These are phyloP conservation scores for Trichacis sp. DNA, from an alignment of 2,888 invertebrate species.

Conservation along the genomic window DNA sequence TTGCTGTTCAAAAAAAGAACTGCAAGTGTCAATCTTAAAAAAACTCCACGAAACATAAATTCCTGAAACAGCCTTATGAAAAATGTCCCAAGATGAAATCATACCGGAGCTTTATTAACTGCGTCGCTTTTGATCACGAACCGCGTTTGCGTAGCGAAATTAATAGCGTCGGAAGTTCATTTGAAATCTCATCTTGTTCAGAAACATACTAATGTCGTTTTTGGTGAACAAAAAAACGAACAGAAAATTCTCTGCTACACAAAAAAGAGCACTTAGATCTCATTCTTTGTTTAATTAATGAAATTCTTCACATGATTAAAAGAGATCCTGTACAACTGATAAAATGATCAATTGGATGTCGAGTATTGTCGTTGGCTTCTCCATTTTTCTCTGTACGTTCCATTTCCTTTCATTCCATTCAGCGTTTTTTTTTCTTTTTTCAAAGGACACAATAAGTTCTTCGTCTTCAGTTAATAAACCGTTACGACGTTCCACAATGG, in stretches of 20 bases:
- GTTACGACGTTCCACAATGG: too few species aligned
- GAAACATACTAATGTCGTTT: conserved; percentile 20
- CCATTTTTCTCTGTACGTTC: conserved; percentile 1
- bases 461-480: too few species aligned
- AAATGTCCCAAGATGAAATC: conserved; percentile 13
- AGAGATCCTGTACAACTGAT: background rate
- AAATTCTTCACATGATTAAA: background rate
- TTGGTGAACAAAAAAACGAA: conserved; percentile 23
- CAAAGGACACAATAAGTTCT: too few species aligned
- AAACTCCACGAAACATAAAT: too few species aligned
- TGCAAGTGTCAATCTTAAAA: too few species aligned
- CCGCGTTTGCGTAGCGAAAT: conserved; percentile 17
- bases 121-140: conserved; percentile 4
- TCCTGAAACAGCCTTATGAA: conserved; percentile 14
- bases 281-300: conserved; percentile 17
- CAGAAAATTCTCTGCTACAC: conserved; percentile 5
- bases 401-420: conserved; percentile 10
- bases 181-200: conserved; percentile 12
- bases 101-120: conserved; percentile 5
- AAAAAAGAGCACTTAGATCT: conserved; percentile 14
- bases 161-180: conserved; percentile 21
- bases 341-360: conserved; percentile 13
- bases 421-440: too few species aligned
- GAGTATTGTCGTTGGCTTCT: background rate
- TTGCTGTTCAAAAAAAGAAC: background rate